Evolutionary conservation across 2,888 invertebrate species (phyloP), one percentile per base, ranked within the genome.

Genomic region (Epinotia bilunana): DNA sequence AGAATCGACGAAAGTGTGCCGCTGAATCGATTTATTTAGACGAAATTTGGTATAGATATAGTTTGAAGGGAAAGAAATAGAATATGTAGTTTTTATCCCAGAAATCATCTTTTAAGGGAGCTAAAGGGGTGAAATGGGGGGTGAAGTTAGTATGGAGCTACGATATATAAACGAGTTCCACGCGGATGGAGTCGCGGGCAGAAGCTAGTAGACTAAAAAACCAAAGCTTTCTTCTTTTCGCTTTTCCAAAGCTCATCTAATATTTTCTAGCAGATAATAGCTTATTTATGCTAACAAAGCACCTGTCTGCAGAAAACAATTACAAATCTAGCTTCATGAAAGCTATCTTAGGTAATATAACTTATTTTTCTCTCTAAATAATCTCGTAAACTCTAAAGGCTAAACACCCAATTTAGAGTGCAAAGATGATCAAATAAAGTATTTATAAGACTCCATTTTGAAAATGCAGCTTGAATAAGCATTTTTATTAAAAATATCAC

Each of bases 351-450:
- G 39, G n/a, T 33, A 43, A 62, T 28, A 61, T 43, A 43, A 43
- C 39, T 43, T 62, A 43, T 43, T 62, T 62, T 20, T 62, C 62
- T 39, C 7, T 60, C 60, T 11, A 18, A 61, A 61, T 39, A 61
- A 61, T 61, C n/a, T 18, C 62, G n/a, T 62, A 62, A 43, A 62
- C 43, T 62, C 9, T 43, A 12, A 60, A 43, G 12, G 4, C 12
- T 4, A 62, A 20, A 12, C 39, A 12, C 18, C 9, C 62, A 62
- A 62, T 62, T 62, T 62, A 33, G 16, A 20, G 12, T 60, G 18
- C 39, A 62, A 62, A 62, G 43, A 20, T 62, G 18, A 62, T 43
- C 43, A 18, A 62, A 33, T 62, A 62, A 18, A 11, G 43, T 39
- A 11, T 39, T 43, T 20, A 62, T 43, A 4, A 62, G 5, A 43